Conservation (phyloP, 2,888 invertebrate species). For the Calliopum simillimum region DNA sequence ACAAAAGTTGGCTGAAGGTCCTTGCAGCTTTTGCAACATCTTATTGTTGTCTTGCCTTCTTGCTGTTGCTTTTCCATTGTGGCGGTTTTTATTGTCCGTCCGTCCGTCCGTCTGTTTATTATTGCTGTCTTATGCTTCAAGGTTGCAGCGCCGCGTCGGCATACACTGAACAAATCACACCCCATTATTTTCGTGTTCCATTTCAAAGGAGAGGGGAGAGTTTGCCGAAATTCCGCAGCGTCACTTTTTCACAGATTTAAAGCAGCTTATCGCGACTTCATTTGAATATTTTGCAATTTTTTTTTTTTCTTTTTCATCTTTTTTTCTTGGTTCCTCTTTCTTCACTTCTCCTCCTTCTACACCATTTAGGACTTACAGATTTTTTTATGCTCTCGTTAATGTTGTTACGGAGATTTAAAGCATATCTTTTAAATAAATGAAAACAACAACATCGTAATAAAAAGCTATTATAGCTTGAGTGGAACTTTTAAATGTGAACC, state of each 20-base stretch:
- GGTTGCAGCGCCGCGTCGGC: constrained; percentile 17
- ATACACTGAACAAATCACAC: constrained; percentile 61
- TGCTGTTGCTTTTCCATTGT: constrained; percentile 36
- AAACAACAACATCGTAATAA: constrained; percentile 56
- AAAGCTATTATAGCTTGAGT: constrained; percentile 62
- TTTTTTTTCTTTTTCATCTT: too few species aligned
- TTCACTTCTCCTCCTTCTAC: constrained; percentile 16
- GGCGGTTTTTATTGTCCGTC: constrained; percentile 2
- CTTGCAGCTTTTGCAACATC: constrained; percentile 28
- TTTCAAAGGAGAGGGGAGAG: constrained; percentile 26
- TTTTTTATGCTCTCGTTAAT: constrained; percentile 65
- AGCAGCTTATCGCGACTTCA: constrained; percentile 67
- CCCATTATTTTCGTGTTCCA: constrained; percentile 53
- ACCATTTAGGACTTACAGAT: constrained; percentile 33
- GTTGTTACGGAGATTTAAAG: constrained; percentile 60
- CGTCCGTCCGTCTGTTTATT: background rate
- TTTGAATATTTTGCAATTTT: constrained; percentile 59
- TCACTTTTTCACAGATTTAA: constrained; percentile 65
- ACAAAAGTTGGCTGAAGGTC: constrained; percentile 38
- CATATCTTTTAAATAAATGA: constrained; percentile 47
- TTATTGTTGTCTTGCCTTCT: constrained; percentile 18
- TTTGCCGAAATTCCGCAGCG: constrained; percentile 44
- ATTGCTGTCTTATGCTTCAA: constrained; percentile 14
- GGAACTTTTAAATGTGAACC: constrained; percentile 44
- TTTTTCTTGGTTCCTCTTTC: constrained; percentile 1